Evolutionary conservation across 2,888 invertebrate species (phyloP).

Genomic region (Spilosoma lubricipeda): DNA sequence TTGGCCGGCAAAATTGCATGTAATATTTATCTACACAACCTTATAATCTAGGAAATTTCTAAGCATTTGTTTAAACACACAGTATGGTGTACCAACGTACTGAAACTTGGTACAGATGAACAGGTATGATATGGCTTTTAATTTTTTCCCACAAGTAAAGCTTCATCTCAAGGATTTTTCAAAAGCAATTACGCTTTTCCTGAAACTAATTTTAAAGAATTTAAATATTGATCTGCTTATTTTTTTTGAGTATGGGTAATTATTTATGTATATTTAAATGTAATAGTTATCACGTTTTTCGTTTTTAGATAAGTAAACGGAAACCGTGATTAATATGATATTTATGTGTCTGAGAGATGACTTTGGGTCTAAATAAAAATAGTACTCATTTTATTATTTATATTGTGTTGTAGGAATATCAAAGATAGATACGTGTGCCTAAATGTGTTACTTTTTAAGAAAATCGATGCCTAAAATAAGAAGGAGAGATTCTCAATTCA

Average conservation of each 20-base stretch:
- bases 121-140: not conserved
- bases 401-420: no score
- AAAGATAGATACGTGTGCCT: no score
- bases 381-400: no score
- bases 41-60: conserved; percentile 14
- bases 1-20: conserved; percentile 19
- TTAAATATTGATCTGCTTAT: not conserved
- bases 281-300: not conserved
- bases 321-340: no score
- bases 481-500: no score
- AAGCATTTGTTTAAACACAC: conserved; percentile 10
- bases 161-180: not conserved
- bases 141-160: not conserved
- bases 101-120: not conserved
- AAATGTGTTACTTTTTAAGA: no score
- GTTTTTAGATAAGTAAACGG: no score
- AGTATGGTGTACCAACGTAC: conserved; percentile 1
- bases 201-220: not conserved
- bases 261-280: not conserved
- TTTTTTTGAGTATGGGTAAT: not conserved
- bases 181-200: not conserved
- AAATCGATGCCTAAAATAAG: no score
- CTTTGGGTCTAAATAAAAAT: no score
- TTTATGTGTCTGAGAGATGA: no score
- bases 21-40: conserved; percentile 17